Evolutionary conservation across 2,888 invertebrate genomes (phyloP).

Genomic region (Therioaphis trifolii): DNA sequence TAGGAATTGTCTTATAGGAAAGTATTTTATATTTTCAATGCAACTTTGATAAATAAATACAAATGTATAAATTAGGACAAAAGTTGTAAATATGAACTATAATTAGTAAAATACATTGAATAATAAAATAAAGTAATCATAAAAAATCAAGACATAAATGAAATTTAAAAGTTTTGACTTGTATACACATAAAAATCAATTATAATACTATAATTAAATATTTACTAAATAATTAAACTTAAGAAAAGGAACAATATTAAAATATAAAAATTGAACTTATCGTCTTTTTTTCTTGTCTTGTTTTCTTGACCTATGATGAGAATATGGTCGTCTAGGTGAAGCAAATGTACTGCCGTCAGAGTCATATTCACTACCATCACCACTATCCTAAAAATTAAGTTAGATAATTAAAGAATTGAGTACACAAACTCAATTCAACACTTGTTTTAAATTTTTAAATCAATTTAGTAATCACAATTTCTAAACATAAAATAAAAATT

Average conservation of each 20-base stretch:
- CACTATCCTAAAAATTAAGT: slow-evolving; percentile 41
- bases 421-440: too few species aligned
- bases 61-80: too few species aligned
- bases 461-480: too few species aligned
- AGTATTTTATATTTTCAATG: too few species aligned
- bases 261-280: slow-evolving; percentile 29
- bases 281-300: slow-evolving; percentile 61
- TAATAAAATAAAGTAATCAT: neutral
- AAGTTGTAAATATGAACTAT: too few species aligned
- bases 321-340: slow-evolving; percentile 60
- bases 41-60: too few species aligned
- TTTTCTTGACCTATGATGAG: slow-evolving; percentile 62
- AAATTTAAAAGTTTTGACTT: neutral
- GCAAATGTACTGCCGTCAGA: slow-evolving; percentile 62
- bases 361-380: slow-evolving; percentile 55
- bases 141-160: neutral
- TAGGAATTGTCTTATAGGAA: too few species aligned
- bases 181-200: neutral
- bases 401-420: too few species aligned
- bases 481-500: too few species aligned
- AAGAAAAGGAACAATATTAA: slow-evolving; percentile 34
- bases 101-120: neutral
- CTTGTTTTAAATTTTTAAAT: too few species aligned
- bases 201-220: neutral
- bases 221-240: neutral